Base-by-base conservation (phyloP, 2,888 invertebrate species). In the Caradrina kadenii region DNA sequence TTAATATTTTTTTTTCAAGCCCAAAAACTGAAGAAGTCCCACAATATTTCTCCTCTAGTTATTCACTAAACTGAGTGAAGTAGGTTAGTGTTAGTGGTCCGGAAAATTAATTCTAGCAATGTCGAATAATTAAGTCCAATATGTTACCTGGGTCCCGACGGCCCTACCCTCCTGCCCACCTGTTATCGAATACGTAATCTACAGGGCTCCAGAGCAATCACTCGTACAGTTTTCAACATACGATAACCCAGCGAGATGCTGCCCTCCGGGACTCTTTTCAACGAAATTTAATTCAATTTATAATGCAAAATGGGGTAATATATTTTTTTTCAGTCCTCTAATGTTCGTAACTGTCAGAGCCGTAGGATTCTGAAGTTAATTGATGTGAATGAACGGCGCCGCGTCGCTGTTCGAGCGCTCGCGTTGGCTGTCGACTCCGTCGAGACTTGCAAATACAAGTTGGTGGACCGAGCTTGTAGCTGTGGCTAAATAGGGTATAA, bases 141-240 rank as follows among this genome's bases (percentile, higher is more conserved):
- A 77, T 77, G 76, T 76, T 83, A 74, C 60, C 72, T 39, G 53
- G 8, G 8, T 76, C 82, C 79, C 80, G 15, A 7, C 35, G 71
- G 77, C 48, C 19, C 26, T 39, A 64, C 72, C 66, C 64, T 69
- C 62, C 69, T 62, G 60, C 74, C 58, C 63, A 60, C 53, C 60
- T 66, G 59, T 80, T 86, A 85, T 83, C 82, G 82, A 79, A 78
- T 79, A 85, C 80, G 73, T 86, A 83, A 87, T 87, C 81, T 81
- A 76, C 77, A 62, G 50, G 49, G 61, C 69, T 78, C 81, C 74
- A 72, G 55, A 19, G 71, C 78, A 85, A 86, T 86, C 86, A 82
- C 76, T 74, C 85, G 77, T 80, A 78, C 79, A 83, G 62, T 81
- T 86, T 74, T 76, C 56, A 63, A 63, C 69, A 65, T 60, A 55